Evolutionary conservation across 2,888 invertebrate species (phyloP), one percentile per base, ranked within the genome.

Genomic region (Teleiodes luculella): DNA sequence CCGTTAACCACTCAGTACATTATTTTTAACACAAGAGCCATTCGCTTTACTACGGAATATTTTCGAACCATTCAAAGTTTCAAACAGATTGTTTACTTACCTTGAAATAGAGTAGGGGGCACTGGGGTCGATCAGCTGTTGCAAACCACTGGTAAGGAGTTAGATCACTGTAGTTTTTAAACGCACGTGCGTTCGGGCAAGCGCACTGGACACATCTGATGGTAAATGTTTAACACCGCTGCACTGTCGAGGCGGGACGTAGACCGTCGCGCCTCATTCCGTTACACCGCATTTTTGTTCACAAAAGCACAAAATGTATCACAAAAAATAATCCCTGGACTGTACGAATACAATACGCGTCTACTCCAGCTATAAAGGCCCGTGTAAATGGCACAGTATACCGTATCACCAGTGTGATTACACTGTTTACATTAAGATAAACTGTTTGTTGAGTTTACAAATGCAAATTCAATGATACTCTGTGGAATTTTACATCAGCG

Each of bases 241-340:
- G 24, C 24, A 24, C 24, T 24, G 78, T 5, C 43, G 43, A 79
- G 74, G 78, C 81, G 84, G 72, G 81, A 77, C 76, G 74, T 57
- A 64, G 58, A 52, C 63, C 68, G 76, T 72, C 84, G 76, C 86
- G 86, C 84, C 86, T 79, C 83, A 66, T 64, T 30, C 70, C 64
- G 62, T 60, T 57, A 60, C 72, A 70, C 83, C 85, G 85, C 87
- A 86, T 88, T 84, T 86, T 86, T 69, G 61, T 56, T 28, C 28
- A 58, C 49, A 54, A 58, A 55, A 52, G 30, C 57, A 54, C 55
- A 35, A 5, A 7, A n/a, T 48, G 3, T 47, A 18, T 24, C 13
- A 18, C 35, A 36, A 36, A 49, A 20, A 47, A 53, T 41, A 52
- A 55, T 57, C 56, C 28, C 36, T 41, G 46, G 24, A 46, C 56